Base-by-base conservation (phyloP, 2,797 vertebrate genomes). In the Erithacus rubecula region DNA sequence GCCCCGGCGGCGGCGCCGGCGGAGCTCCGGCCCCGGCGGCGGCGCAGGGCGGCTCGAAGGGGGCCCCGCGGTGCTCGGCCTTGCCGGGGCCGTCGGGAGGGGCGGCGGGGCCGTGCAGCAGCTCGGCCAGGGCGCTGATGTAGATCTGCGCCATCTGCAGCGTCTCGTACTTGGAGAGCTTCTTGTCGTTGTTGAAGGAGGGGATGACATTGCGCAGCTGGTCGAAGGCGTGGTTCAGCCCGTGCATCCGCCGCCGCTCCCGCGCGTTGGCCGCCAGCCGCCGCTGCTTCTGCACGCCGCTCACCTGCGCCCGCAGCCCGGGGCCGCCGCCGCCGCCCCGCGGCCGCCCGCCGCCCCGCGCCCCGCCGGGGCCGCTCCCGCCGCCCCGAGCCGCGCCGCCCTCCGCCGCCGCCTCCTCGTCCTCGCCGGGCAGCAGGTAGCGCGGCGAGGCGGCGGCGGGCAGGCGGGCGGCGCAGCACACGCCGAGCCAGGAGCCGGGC, bases 141-240 rank as follows among this genome's bases (percentile, higher is more conserved):
- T 99, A 99, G 97, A 99, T 99, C 97, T 99, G 99, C 24, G 99
- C 99, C 99, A 99, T 99, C 97, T 99, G 99, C 69, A 99, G 96
- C 34, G 99, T 99, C 96, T 99, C 99, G 59, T 99, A 99, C 89
- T 99, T 99, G 96, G 99, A 99, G 65, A 99, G 98, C 96, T 99
- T 99, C 97, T 99, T 99, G 98, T 99, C 99, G 96, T 99, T 99
- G 98, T 99, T 99, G 83, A 99, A 98, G 44, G 99, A 99, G 44
- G 99, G 99, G 99, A 99, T 99, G 97, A 99, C 99, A 80, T 99
- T 99, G 96, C 99, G 99, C 97, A 99, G 98, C 97, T 98, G 99
- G 97, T 99, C 99, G 80, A 99, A 99, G 70, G 99, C 99, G 96
- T 99, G 98, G 97, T 99, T 99, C 39, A 99, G 97, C 63, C 99